phyloP scores from a whole-genome alignment of 2,113 vertebrate genomes.

The Thymallus thymallus region DNA sequence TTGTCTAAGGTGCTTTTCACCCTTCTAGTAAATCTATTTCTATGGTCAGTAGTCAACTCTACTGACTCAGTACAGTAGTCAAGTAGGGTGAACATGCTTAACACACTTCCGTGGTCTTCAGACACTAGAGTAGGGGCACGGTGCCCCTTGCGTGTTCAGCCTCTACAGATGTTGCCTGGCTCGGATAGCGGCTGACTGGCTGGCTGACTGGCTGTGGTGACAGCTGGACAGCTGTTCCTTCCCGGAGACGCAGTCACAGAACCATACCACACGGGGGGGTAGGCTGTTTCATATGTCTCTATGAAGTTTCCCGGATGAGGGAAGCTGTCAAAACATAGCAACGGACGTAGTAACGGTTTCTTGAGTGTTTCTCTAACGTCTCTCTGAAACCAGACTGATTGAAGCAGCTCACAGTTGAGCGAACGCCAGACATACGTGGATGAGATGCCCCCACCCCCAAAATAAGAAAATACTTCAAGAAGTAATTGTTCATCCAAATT shows the following conservation, averaged over 20 bases:
- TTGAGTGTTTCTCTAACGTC: slow-evolving; percentile 45
- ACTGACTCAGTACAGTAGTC: slow-evolving; percentile 27
- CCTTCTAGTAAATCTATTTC: slow-evolving; percentile 51
- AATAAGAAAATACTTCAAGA: background rate
- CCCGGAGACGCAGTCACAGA: slow-evolving; percentile 60
- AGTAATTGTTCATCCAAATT: slow-evolving; percentile 27
- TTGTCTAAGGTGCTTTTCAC: background rate
- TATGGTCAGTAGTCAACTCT: slow-evolving; percentile 48
- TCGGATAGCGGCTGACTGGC: slow-evolving; percentile 18
- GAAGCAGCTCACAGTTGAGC: slow-evolving; percentile 12
- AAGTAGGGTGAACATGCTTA: slow-evolving; percentile 60
- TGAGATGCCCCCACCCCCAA: slow-evolving; percentile 34
- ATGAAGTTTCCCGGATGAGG: slow-evolving; percentile 70
- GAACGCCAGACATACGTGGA: slow-evolving; percentile 41
- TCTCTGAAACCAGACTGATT: slow-evolving; percentile 28
- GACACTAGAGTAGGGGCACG: slow-evolving; percentile 42
- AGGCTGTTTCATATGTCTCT: slow-evolving; percentile 60
- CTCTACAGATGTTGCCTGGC: slow-evolving; percentile 75
- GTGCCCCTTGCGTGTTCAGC: slow-evolving; percentile 54
- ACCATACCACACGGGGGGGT: no score
- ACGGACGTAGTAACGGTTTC: slow-evolving; percentile 38
- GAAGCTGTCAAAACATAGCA: slow-evolving; percentile 60
- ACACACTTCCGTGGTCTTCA: slow-evolving; percentile 62
- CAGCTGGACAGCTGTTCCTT: slow-evolving; percentile 82
- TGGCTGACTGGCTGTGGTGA: slow-evolving; percentile 73